Percentiles rank a stretch among this genome's conserved stretches.
These are phyloP conservation scores for Poecilus cupreus DNA, from an alignment of 2,888 invertebrate genomes.

Conservation along the genomic window DNA sequence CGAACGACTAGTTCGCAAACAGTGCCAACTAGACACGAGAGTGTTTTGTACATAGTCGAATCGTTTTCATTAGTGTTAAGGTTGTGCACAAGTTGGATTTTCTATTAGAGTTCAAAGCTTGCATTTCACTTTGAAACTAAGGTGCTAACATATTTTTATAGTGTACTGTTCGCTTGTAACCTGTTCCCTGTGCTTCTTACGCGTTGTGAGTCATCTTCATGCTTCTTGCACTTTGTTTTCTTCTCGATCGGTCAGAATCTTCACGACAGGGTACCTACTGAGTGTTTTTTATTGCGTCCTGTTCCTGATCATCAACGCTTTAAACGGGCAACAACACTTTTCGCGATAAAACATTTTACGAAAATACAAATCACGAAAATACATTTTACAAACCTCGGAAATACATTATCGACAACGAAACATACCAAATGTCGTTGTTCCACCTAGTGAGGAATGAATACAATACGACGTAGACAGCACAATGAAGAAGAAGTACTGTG, in stretches of 20 bases:
- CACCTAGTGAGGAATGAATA: too few species aligned
- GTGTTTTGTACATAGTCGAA: constrained; percentile 38
- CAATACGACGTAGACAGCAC: too few species aligned
- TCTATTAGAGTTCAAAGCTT: constrained; percentile 36
- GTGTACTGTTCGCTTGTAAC: constrained; percentile 26
- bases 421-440: too few species aligned
- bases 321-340: too few species aligned
- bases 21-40: constrained; percentile 12
- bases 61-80: constrained; percentile 1
- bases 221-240: background rate
- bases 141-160: constrained; percentile 59
- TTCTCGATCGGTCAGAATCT: too few species aligned
- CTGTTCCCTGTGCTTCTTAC: background rate
- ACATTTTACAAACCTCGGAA: too few species aligned
- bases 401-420: too few species aligned
- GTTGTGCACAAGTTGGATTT: constrained; percentile 15
- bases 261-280: background rate
- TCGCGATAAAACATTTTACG: too few species aligned
- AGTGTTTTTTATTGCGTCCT: too few species aligned
- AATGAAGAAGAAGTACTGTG: too few species aligned
- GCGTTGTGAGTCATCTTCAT: background rate
- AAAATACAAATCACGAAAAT: too few species aligned
- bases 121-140: constrained; percentile 54
- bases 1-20: constrained; percentile 17
- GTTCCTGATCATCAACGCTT: too few species aligned